Base-by-base conservation (phyloP, 2,797 vertebrate genomes). In the Coregonus ussuriensis region DNA sequence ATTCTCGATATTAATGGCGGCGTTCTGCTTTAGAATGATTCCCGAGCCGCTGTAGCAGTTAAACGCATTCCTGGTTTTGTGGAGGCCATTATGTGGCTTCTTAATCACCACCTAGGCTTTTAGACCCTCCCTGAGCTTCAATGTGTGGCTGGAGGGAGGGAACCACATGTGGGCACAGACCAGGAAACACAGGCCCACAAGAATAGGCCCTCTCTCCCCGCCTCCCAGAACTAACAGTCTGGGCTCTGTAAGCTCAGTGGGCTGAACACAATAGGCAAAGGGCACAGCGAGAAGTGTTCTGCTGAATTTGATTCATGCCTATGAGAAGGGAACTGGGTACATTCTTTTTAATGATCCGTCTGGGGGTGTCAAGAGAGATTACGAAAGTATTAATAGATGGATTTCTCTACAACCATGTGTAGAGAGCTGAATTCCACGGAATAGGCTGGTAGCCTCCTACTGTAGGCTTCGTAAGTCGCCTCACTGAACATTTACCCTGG, bases 11-110 rank as follows among this genome's bases (percentile, higher is more conserved):
- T 92, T 89, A 47, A 47, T 47, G 83, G 81, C 69, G 51, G 81
- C 82, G 77, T 87, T 88, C 79, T 59, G 87, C 88, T 91, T 86
- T 77, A 71, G 84, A 91, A 87, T 78, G 77, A 90, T 91, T 88
- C 84, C 74, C 77, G 88, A 89, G 86, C 89, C 75, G 76, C 79
- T 86, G 84, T 89, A 87, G 83, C 81, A 87, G 92, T 94, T 93
- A 93, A 93, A 92, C 74, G 78, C 93, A 94, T 94, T 94, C 93
- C 92, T 92, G 87, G 88, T 92, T 95, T 94, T 93, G 92, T 94
- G 89, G 91, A 90, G 91, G 91, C 93, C 91, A 92, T 94, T 94
- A 94, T 95, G 94, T 89, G 93, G 90, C 87, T 91, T 92, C 91
- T 92, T 95, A 94, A 94, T 93, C 92, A 93, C 92, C 93, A 90